Base-by-base conservation (phyloP, 1,140 invertebrate genomes). In the Halictus rubicundus region DNA sequence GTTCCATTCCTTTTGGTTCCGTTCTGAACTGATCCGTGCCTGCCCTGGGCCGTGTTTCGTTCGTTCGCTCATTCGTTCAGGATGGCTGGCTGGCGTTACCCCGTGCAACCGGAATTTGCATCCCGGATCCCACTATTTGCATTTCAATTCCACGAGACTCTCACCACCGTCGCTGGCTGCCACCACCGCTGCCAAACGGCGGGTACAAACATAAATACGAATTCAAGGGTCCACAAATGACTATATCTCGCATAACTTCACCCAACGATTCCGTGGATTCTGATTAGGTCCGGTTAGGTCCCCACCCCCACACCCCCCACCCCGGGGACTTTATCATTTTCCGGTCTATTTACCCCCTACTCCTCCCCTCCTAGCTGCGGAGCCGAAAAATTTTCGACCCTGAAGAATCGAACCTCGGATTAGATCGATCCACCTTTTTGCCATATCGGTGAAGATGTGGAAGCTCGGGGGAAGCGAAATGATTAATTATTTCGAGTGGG, bases 41-140 rank as follows among this genome's bases (percentile, higher is more conserved):
- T 73, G 73, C 65, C 70, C 79, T 73, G 74, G 68, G 79, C 75
- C 71, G 70, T 64, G 83, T 71, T 71, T 77, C 76, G 82, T 84
- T 80, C 82, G 77, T 79, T 78, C 85, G 87, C 82, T 86, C 87
- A 83, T 85, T 88, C 86, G 88, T 74, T 82, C 86, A 76, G 83
- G 78, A 77, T 88, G 86, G 82, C 74, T 90, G 87, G 87, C 86
- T 90, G 85, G 89, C 89, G 89, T 91, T 91, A 91, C 88, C 87
- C 89, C 89, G 88, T 91, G 91, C 89, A 90, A 91, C 87, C 85
- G 89, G 90, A 90, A 93, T 92, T 92, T 92, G 91, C 92, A 93
- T 92, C 89, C 87, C 87, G 90, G 88, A 92, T 91, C 88, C 89
- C 83, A 83, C 88, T 88, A 93, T 93, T 93, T 92, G 92, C 92